Evolutionary conservation across 1,140 invertebrate species (phyloP), one percentile per base, ranked within the genome.

Genomic region (Drosophila malerkotliana): DNA sequence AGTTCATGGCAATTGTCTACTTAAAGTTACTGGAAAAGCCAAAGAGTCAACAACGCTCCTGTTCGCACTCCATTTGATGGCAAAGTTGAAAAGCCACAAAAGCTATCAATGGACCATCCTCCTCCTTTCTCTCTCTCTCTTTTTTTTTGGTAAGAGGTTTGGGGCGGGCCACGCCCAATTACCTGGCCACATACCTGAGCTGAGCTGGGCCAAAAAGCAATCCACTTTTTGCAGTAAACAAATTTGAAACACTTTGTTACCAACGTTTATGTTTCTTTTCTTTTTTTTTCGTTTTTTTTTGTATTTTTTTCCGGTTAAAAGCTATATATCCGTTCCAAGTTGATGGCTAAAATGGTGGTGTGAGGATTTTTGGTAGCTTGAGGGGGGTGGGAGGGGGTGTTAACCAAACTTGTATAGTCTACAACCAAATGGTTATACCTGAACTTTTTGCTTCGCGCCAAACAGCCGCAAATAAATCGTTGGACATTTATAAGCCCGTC

Each of bases 401-500:
- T 55, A 69, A 67, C 62, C 62, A 68, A 68, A 49, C 49, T 48
- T 39, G 30, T 48, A 53, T 67, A 60, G 57, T 51, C 34, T 10
- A 10, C 10, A 37, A 37, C 34, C 34, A 30, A 62, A 64, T 21
- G 48, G 60, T 59, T 24, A 67, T 32, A 10, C 30, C 15, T 18
- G 37, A 69, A 77, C 62, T 69, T 56, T 47, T 60, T 32, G 21
- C 26, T 37, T 10, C 32, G 24, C 18, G 37, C 48, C 34, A 59
- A 28, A 67, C 52, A 72, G 79, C 76, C 83, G 76, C 83, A 88
- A 88, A 88, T 88, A 88, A 88, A 88, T 88, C 83, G 83, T 82
- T 88, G 72, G 79, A 88, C 83, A 88, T 88, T 88, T 88, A 88
- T 88, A 88, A 88, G 79, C 82, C 78, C 82, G 83, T 88, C 83